Percentiles rank a stretch among this genome's conserved stretches.
Conservation (phyloP, 92 coral and sea anemone species). For the Parazoanthus swiftii region DNA sequence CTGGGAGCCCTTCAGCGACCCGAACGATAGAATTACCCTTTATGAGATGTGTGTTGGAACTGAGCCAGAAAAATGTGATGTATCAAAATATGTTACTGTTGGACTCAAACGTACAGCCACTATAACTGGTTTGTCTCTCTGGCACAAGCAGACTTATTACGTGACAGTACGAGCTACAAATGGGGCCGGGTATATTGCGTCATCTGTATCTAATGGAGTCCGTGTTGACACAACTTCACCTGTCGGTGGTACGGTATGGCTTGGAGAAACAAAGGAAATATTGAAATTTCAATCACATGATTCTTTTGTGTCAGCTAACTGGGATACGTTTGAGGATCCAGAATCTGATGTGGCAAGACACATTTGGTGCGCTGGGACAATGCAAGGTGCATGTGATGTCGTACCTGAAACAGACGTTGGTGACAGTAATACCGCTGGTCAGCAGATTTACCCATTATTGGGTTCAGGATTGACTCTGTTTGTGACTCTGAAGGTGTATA, state of each 20-base stretch:
- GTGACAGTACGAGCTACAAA: slow-evolving; percentile 39
- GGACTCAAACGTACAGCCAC: slow-evolving; percentile 9
- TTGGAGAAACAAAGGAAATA: slow-evolving; percentile 45
- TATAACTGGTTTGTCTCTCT: slow-evolving; percentile 9
- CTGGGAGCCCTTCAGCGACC: slow-evolving; percentile 56
- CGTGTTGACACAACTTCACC: slow-evolving; percentile 49
- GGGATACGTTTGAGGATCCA: slow-evolving; percentile 75
- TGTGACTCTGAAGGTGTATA: slow-evolving; percentile 59
- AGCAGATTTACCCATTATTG: slow-evolving; percentile 47
- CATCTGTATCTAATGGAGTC: slow-evolving; percentile 17
- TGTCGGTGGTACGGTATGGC: slow-evolving; percentile 48
- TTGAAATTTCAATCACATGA: slow-evolving; percentile 46
- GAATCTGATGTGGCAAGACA: slow-evolving; percentile 70
- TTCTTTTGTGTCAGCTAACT: slow-evolving; percentile 66
- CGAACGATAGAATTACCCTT: slow-evolving; percentile 52
- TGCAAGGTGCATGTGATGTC: slow-evolving; percentile 71
- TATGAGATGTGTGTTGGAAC: slow-evolving; percentile 63
- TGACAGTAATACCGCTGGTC: slow-evolving; percentile 38
- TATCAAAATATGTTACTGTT: slow-evolving; percentile 10
- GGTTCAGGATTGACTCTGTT: slow-evolving; percentile 63
- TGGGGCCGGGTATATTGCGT: slow-evolving; percentile 23
- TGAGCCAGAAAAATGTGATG: slow-evolving; percentile 41
- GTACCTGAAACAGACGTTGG: slow-evolving; percentile 53
- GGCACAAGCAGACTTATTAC: slow-evolving; percentile 20
- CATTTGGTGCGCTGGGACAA: slow-evolving; percentile 81